Base-by-base conservation (phyloP, 2,888 invertebrate species). In the Himalopsyche kuldschensis region DNA sequence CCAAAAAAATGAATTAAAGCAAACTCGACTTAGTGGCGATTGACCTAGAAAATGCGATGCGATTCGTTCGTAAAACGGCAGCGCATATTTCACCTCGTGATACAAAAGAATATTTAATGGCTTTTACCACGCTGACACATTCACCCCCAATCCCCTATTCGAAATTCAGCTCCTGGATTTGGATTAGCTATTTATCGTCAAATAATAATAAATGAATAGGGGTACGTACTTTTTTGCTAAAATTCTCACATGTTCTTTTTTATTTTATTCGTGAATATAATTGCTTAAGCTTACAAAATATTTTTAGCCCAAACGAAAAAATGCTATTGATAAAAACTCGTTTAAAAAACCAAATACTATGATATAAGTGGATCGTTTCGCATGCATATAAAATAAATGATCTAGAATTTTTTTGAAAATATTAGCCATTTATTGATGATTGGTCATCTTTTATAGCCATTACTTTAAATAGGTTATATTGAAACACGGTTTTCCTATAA, bases 31-130 rank as follows among this genome's bases (percentile, higher is more conserved):
- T 80, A 80, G 41, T 75, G 75, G 69, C 82, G 82, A 84, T 75
- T 85, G 85, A 85, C 85, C 85, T 84, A 85, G 77, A 85, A 85
- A 83, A 69, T 69, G 69, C 76, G 75, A 82, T 82, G 83, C 76
- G 81, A 85, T 82, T 82, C 83, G 81, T 84, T 83, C 79, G 80
- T 69, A 69, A 47, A 83, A 77, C 78, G 78, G 81, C 75, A 80
- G 63, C 82, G 41, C 76, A 77, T 77, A 75, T 83, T 81, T 78
- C 84, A 79, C 82, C 47, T 79, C 27, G 31, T 76, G 75, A 30
- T 31, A 84, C 82, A 84, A 84, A 75, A 81, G 82, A 84, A 77
- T 76, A 78, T 82, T 78, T 80, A 81, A 82, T 75, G 78, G 79
- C 55, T 75, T 78, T 32, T 77, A 47, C 46, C 77, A 82, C 81